Conservation (phyloP, 1,140 invertebrate species). For the Telenomus remus region DNA sequence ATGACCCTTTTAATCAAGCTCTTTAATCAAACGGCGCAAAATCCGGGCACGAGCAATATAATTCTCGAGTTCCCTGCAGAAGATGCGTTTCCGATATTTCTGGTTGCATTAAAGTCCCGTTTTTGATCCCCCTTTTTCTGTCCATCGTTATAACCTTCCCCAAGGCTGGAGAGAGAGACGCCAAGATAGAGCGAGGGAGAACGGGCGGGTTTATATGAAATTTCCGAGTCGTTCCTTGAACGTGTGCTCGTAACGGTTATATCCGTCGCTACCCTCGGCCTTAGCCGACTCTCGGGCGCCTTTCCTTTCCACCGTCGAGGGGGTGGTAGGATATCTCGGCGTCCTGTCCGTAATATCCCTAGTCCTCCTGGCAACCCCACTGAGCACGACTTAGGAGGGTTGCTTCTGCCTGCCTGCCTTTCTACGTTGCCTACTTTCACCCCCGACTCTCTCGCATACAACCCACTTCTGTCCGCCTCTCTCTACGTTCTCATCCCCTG, state of each 20-base stretch:
- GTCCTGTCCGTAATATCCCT: conserved; percentile 69
- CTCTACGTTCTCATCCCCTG: conserved; percentile 34
- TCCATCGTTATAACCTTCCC: conserved; percentile 44
- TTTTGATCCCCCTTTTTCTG: conserved; percentile 46
- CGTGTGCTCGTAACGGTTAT: conserved; percentile 65
- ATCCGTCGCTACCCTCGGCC: conserved; percentile 65
- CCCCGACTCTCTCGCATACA: conserved; percentile 50
- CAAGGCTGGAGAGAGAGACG: conserved; percentile 12
- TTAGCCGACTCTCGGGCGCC: conserved; percentile 60
- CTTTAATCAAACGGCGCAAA: conserved; percentile 35
- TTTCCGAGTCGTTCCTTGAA: conserved; percentile 61
- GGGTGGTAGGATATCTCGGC: conserved; percentile 68
- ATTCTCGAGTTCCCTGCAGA: conserved; percentile 35
- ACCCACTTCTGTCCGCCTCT: conserved; percentile 38
- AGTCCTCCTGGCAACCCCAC: conserved; percentile 62
- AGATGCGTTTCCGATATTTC: conserved; percentile 56
- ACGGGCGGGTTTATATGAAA: conserved; percentile 46
- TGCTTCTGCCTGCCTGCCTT: conserved; percentile 53
- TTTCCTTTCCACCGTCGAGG: conserved; percentile 58
- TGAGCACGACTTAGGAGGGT: conserved; percentile 69
- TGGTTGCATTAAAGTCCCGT: conserved; percentile 51
- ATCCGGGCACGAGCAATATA: conserved; percentile 20
- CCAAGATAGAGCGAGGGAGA: conserved; percentile 14
- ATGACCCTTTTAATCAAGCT: conserved; percentile 46
- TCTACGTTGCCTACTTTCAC: conserved; percentile 60